Conservation (phyloP, 2,797 vertebrate species). For the Momotus momota region DNA sequence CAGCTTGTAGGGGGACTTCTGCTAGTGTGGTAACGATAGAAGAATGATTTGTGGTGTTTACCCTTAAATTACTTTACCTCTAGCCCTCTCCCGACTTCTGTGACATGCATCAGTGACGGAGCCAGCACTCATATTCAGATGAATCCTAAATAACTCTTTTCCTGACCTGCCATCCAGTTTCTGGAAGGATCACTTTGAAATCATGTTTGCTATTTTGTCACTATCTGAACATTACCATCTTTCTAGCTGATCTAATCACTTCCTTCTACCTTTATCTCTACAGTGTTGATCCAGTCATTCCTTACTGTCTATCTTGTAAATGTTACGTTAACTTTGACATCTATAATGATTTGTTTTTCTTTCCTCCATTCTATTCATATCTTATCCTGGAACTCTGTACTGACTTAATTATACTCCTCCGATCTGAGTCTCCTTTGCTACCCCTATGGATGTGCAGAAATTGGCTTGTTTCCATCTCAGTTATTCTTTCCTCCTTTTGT, state of each 20-base stretch:
- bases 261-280: neutral
- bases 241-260: neutral
- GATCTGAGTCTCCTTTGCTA: neutral
- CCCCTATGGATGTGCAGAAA: neutral
- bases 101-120: neutral
- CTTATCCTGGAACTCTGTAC: neutral
- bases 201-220: neutral
- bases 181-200: neutral
- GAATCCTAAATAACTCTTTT: neutral
- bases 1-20: neutral
- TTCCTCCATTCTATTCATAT: neutral
- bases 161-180: neutral
- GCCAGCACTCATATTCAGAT: neutral
- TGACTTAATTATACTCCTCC: neutral
- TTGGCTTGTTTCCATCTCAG: neutral
- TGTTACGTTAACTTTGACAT: neutral
- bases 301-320: neutral
- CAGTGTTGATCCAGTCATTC: neutral
- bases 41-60: neutral
- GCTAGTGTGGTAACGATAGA: neutral
- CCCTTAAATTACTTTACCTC: neutral
- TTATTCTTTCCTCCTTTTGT: neutral
- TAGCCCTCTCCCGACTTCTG: neutral
- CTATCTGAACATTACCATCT: neutral
- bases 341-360: neutral